These are phyloP conservation scores for Tetropium fuscum DNA, from an alignment of 2,888 invertebrate genomes.

Conservation along the genomic window DNA sequence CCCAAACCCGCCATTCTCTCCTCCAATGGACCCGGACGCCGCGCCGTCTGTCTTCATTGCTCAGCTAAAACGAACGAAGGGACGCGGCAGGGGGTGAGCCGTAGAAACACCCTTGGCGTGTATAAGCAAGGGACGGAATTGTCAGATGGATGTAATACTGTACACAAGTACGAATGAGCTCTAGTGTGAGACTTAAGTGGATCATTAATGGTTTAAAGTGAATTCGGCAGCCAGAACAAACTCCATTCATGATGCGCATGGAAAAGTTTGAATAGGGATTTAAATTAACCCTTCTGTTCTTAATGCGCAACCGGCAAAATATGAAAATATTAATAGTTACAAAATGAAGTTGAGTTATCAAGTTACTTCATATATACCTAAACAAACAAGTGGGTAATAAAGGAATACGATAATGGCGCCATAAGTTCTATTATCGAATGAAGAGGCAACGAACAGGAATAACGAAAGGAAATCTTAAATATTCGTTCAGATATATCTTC, in stretches of 20 bases:
- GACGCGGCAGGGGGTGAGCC: slow-evolving; percentile 9
- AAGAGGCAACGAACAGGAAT: no score
- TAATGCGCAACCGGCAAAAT: no score
- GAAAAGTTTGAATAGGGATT: slow-evolving; percentile 24
- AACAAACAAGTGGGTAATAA: no score
- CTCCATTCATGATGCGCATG: slow-evolving; percentile 18
- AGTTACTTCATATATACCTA: no score
- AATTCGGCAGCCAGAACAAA: slow-evolving; percentile 21
- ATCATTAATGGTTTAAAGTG: slow-evolving; percentile 31
- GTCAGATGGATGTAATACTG: slow-evolving; percentile 28
- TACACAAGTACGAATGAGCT: slow-evolving; percentile 17
- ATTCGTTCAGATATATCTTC: no score
- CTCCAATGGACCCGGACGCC: slow-evolving; percentile 16
- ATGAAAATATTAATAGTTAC: no score
- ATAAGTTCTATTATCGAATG: no score
- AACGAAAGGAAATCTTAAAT: no score
- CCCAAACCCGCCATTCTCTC: slow-evolving; percentile 12
- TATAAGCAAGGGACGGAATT: slow-evolving; percentile 23
- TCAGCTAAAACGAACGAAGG: slow-evolving; percentile 19
- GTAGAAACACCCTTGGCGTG: slow-evolving; percentile 25
- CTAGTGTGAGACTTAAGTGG: slow-evolving; percentile 26
- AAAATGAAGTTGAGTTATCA: no score
- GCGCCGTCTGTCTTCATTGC: slow-evolving; percentile 25
- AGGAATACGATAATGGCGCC: no score
- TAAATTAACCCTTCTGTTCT: slow-evolving; percentile 17